Base-by-base conservation (phyloP, 1,140 invertebrate species). In the Copidosoma floridanum region DNA sequence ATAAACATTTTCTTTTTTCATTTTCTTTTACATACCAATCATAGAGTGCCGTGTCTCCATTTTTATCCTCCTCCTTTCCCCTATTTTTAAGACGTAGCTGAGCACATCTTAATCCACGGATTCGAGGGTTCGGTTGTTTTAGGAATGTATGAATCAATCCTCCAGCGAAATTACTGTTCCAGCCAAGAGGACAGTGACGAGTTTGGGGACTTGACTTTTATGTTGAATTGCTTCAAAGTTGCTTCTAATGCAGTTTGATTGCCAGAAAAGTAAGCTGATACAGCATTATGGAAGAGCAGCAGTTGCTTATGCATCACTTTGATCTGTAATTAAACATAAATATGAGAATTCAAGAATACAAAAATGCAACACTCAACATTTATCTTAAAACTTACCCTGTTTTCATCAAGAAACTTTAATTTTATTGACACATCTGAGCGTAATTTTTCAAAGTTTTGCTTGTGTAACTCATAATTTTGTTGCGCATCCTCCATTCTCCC, bases 281-380 rank as follows among this genome's bases (percentile, higher is more conserved):
- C 88, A 6, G 95, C 96, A 81, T 97, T 97, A 79, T 98, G 94
- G 78, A 98, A 94, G 64, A 98, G 78, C 35, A 98, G 81, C 46
- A 98, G 80, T 77, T 98, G 96, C 76, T 97, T 98, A 77, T 97
- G 95, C 95, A 98, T 98, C 62, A 97, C 95, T 83, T 97, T 97
- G 59, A 97, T 90, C 93, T 96, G 77, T 21, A 85, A 10, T 37
- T 1, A 52, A 52, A 4, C 7, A 10, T 37, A 37, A 37, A 37
- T 37, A 37, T 37, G 14, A 37, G 32, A 10, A 14, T 37, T 37
- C 14, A 37, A 37, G 14, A 37, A 14, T 37, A 37, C 32, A 10
- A 10, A 44, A 38, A 5, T 37, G 12, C n/a, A n/a, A n/a, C n/a
- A n/a, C n/a, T n/a, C n/a, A 32, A 32, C 29, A 32, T 32, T 32